Percentiles rank a stretch among this genome's conserved stretches.
These are phyloP conservation scores for Sphaerolaimus hirsutus DNA, from an alignment of 2,888 invertebrate species.

Conservation along the genomic window DNA sequence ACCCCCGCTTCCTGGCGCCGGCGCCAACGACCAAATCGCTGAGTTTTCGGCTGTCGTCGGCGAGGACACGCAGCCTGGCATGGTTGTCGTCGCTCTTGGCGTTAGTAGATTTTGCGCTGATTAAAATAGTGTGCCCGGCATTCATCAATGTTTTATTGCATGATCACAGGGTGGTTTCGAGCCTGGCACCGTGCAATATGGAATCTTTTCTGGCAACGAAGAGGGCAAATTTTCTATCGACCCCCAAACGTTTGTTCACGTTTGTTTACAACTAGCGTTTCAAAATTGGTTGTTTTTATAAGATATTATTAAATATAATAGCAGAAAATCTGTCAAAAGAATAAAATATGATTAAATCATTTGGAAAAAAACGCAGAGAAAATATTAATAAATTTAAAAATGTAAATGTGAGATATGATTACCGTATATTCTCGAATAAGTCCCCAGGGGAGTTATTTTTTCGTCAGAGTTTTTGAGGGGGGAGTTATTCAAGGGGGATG, in stretches of 20 bases:
- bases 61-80: slow-evolving; percentile 18
- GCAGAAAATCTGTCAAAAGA: too few species aligned
- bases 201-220: slow-evolving; percentile 4
- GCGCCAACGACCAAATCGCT: neutral
- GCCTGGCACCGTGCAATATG: neutral
- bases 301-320: too few species aligned
- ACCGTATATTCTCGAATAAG: too few species aligned
- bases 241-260: slow-evolving; percentile 1
- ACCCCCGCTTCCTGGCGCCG: neutral
- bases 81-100: slow-evolving; percentile 19
- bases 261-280: too few species aligned
- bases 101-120: slow-evolving; percentile 5
- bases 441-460: too few species aligned
- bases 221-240: slow-evolving; percentile 2
- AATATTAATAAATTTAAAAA: neutral
- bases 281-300: neutral
- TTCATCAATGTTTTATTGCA: neutral
- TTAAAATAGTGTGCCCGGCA: neutral
- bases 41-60: slow-evolving; percentile 7
- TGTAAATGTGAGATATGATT: neutral
- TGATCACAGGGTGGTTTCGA: neutral
- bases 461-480: too few species aligned
- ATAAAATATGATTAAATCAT: too few species aligned
- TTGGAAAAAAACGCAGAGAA: too few species aligned
- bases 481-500: too few species aligned